A percentile compares a stretch with the other conserved stretches of the same genome.
Conservation (phyloP, 2,113 vertebrate genomes). For the Serinus canaria region DNA sequence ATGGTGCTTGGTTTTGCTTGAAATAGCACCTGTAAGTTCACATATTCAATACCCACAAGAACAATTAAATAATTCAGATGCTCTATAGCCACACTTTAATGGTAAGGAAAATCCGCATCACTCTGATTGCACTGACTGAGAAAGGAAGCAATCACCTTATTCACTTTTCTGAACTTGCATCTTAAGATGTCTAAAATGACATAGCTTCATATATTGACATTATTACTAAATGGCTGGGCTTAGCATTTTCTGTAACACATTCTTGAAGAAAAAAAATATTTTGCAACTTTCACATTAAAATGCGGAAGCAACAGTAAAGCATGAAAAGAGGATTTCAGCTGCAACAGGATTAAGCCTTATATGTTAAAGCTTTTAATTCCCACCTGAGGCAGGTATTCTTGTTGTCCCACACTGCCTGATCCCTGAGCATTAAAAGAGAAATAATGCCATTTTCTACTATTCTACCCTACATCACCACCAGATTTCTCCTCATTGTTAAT, state of each 20-base stretch:
- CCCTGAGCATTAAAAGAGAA: not conserved
- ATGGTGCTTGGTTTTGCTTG: not conserved
- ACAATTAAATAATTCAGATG: not conserved
- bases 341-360: not conserved
- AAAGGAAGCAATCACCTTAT: not conserved
- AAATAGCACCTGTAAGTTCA: not conserved
- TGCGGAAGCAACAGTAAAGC: not conserved
- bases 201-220: not conserved
- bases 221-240: not conserved
- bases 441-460: not conserved
- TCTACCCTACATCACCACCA: not conserved
- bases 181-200: not conserved
- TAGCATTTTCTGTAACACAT: not conserved
- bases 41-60: not conserved
- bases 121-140: not conserved
- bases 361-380: conserved; percentile 21
- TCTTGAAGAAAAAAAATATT: not conserved
- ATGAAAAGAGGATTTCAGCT: not conserved
- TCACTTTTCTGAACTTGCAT: not conserved
- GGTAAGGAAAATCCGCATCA: not conserved
- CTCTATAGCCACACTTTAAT: not conserved
- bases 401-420: not conserved
- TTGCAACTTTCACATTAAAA: not conserved
- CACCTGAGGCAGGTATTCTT: conserved; percentile 28
- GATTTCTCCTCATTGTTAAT: not conserved